A percentile compares a stretch with the other conserved stretches of the same genome.
Evolutionary conservation across 2,113 vertebrate genomes (phyloP).

Genomic region (Dicentrarchus labrax): DNA sequence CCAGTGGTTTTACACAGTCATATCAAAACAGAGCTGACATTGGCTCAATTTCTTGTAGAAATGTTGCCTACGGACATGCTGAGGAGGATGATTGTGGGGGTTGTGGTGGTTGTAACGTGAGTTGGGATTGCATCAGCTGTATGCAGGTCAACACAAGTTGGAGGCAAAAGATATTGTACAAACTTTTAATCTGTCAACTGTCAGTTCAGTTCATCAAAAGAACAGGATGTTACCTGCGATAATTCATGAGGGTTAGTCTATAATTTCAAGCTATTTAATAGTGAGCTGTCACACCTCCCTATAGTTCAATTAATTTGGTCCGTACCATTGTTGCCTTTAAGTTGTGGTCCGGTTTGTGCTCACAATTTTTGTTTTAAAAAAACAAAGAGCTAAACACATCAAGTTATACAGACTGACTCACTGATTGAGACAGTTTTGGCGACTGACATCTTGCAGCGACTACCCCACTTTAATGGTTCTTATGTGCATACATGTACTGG

Average conservation of each 20-base stretch:
- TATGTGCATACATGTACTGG: too few species aligned
- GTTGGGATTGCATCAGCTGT: slow-evolving; percentile 12
- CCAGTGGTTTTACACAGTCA: slow-evolving; percentile 2
- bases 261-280: background rate
- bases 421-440: too few species aligned
- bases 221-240: background rate
- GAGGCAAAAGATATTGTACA: background rate
- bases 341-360: background rate
- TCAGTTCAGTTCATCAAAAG: background rate
- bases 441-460: too few species aligned
- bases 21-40: slow-evolving; percentile 15
- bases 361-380: too few species aligned
- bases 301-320: background rate
- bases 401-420: too few species aligned
- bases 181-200: background rate
- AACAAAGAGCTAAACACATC: too few species aligned
- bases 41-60: background rate
- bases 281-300: background rate
- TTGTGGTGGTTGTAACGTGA: background rate
- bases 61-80: background rate
- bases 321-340: background rate
- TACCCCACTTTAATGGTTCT: too few species aligned
- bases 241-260: background rate
- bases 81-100: background rate
- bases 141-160: slow-evolving; percentile 44